Evolutionary conservation across 2,797 vertebrate species (phyloP), one percentile per base, ranked within the genome.

Genomic region (Oophaga sylvatica): DNA sequence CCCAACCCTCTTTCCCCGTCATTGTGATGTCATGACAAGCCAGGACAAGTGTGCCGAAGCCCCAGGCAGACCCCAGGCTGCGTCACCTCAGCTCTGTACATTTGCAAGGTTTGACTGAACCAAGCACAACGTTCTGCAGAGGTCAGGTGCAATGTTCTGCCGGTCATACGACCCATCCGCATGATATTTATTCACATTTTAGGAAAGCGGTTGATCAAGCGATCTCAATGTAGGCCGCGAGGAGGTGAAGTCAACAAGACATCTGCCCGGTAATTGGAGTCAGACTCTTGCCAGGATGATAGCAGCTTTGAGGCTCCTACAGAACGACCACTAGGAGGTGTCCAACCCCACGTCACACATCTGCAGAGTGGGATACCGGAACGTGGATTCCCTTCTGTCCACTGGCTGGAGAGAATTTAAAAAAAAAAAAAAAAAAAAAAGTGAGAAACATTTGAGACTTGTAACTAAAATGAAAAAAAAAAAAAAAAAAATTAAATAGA

Each of bases 371-470:
- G 90, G 94, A 94, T 71, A 96, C 95, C 57, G 96, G 94, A 91
- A 97, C 95, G 92, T 96, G 95, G 87, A 96, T 94, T 78, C 95
- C 96, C 92, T 96, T 97, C 94, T 97, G 96, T 93, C 96, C 96
- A 0, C 92, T 90, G 79, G 97, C 97, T 96, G 67, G 9, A 5
- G 20, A 73, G 35, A 22, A 70, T 29, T 15, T 29, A 26, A 29
- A 56, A 81, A 29, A 3, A 3, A 48, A 22, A 16, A 8, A 60
- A 5, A 78, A 9, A 26, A 3, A 71, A 8, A 41, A 9, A 31
- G 9, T 19, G 16, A 19, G 20, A 41, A 31, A 5, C 6, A 16
- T 13, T 29, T 16, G 19, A 5, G 31, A 70, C 16, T 31, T 29
- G n/a, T 26, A 67, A 31, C 13, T 17, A 17, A 35, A 35, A 35